A percentile compares a stretch with the other conserved stretches of the same genome.
These are phyloP conservation scores for Coccyzus lansbergi DNA, from an alignment of 2,797 vertebrate species.

Conservation along the genomic window DNA sequence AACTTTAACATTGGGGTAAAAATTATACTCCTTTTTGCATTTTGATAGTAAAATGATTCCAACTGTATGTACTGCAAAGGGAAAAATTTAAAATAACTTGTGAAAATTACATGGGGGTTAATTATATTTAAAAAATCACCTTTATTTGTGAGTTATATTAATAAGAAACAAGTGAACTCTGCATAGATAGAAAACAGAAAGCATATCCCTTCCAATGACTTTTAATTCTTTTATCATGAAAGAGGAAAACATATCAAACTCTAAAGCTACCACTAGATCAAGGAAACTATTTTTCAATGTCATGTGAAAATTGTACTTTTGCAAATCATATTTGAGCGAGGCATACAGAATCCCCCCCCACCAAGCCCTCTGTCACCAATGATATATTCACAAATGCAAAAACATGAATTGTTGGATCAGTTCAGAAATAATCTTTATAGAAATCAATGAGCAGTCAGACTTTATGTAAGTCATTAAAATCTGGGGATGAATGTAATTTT, in stretches of 20 bases:
- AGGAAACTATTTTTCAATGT: neutral
- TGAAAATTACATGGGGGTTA: neutral
- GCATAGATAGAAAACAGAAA: neutral
- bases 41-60: neutral
- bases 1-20: neutral
- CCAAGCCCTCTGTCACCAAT: neutral
- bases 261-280: neutral
- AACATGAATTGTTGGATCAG: neutral
- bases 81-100: neutral
- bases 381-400: neutral
- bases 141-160: neutral
- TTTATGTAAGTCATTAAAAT: conserved; percentile 28
- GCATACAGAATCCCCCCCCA: neutral
- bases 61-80: neutral
- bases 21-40: neutral
- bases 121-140: neutral
- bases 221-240: neutral
- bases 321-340: neutral
- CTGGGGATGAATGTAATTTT: neutral
- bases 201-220: neutral
- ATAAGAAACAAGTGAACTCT: neutral
- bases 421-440: neutral
- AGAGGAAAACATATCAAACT: neutral
- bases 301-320: neutral
- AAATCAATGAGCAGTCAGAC: neutral